Conservation (phyloP, 2,888 invertebrate species). For the Chloromyia formosa region DNA sequence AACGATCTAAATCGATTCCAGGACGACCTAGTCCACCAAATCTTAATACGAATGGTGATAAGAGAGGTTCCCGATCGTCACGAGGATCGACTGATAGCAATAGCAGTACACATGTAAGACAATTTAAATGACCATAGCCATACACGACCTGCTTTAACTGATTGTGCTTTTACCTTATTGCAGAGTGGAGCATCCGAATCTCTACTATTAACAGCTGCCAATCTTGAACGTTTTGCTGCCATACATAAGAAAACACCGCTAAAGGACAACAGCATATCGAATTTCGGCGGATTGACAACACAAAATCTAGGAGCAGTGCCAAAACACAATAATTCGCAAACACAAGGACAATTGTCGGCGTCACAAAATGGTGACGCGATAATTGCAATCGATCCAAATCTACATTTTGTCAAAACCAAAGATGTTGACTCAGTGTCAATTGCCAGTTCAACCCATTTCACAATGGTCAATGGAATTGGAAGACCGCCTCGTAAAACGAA, state of each 20-base stretch:
- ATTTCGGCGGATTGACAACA: slow-evolving; percentile 45
- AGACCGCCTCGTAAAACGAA: slow-evolving; percentile 70
- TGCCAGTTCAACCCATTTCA: slow-evolving; percentile 88
- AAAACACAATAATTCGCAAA: background rate
- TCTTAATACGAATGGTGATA: slow-evolving; percentile 46
- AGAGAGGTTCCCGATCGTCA: slow-evolving; percentile 70
- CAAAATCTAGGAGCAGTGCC: slow-evolving; percentile 13
- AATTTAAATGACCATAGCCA: slow-evolving; percentile 43
- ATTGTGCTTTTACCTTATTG: slow-evolving; percentile 1
- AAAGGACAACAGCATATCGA: slow-evolving; percentile 38
- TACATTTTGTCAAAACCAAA: slow-evolving; percentile 64
- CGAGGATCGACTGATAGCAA: slow-evolving; percentile 77
- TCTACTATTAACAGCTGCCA: slow-evolving; percentile 80
- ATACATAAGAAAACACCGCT: slow-evolving; percentile 63
- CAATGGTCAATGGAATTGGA: slow-evolving; percentile 81
- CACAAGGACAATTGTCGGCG: slow-evolving; percentile 43
- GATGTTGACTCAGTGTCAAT: slow-evolving; percentile 76
- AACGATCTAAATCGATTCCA: background rate
- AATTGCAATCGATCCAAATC: slow-evolving; percentile 61
- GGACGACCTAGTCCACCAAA: background rate
- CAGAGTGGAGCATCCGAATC: slow-evolving; percentile 86
- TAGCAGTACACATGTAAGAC: slow-evolving; percentile 81
- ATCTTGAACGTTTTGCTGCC: slow-evolving; percentile 69
- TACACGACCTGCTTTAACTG: background rate
- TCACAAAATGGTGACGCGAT: slow-evolving; percentile 54